phyloP scores from a whole-genome alignment of 2,888 invertebrate species.

The Miltochrista miniata region DNA sequence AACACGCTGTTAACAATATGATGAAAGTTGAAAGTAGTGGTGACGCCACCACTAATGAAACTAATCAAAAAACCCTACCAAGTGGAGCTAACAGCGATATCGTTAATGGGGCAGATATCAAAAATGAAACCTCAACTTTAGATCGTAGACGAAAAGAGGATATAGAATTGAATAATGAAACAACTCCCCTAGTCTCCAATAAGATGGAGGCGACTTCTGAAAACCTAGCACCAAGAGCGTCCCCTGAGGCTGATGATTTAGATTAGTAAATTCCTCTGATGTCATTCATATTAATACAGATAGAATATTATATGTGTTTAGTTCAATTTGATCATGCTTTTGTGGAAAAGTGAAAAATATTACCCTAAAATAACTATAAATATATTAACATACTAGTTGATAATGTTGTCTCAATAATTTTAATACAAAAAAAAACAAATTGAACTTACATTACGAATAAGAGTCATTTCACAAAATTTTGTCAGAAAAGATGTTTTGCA shows the following conservation, averaged over 20 bases:
- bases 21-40: conserved; percentile 42
- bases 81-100: conserved; percentile 38
- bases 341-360: conserved; percentile 49
- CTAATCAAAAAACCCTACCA: conserved; percentile 36
- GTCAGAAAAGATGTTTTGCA: too few relatives aligned
- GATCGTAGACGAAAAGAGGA: conserved; percentile 68
- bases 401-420: conserved; percentile 28
- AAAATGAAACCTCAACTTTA: conserved; percentile 54
- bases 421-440: conserved; percentile 32
- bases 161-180: conserved; percentile 38
- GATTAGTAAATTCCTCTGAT: conserved; percentile 55
- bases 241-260: conserved; percentile 68
- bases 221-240: conserved; percentile 55
- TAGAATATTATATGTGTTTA: conserved; percentile 39
- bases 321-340: conserved; percentile 52
- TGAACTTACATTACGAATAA: conserved; percentile 35
- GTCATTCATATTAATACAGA: conserved; percentile 41
- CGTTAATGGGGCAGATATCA: conserved; percentile 33
- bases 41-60: conserved; percentile 38
- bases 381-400: conserved; percentile 24
- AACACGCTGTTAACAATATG: conserved; percentile 44
- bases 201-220: conserved; percentile 27
- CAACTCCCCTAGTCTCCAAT: conserved; percentile 41
- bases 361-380: conserved; percentile 36
- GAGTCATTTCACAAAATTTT: too few relatives aligned